phyloP scores from a whole-genome alignment of 2,888 invertebrate genomes.

The Synergus gifuensis region DNA sequence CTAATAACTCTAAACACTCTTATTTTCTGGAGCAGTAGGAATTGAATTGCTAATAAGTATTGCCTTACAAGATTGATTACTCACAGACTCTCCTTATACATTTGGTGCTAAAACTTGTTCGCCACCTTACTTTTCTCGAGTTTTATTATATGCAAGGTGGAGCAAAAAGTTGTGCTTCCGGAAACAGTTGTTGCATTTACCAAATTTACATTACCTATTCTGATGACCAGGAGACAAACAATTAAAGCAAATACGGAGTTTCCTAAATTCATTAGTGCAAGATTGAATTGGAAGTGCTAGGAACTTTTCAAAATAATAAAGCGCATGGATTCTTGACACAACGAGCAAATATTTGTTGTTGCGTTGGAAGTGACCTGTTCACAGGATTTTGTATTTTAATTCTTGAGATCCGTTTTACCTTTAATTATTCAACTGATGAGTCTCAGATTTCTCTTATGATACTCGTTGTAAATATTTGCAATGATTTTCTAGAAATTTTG shows the following conservation, averaged over 20 bases:
- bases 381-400: not conserved
- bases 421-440: not conserved
- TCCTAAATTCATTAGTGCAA: slow-evolving; percentile 22
- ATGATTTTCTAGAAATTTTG: not conserved
- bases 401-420: not conserved
- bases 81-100: too few species aligned
- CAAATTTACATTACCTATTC: slow-evolving; percentile 31
- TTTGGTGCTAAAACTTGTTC: not conserved
- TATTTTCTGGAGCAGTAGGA: too few species aligned
- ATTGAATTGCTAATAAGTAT: too few species aligned
- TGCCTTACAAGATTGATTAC: too few species aligned
- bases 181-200: slow-evolving; percentile 32
- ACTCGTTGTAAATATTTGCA: not conserved
- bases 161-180: slow-evolving; percentile 40
- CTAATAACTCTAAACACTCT: slow-evolving; percentile 16
- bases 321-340: slow-evolving; percentile 13
- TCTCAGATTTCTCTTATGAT: not conserved
- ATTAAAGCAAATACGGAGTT: slow-evolving; percentile 37
- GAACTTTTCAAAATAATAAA: slow-evolving; percentile 42
- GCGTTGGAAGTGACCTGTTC: slow-evolving; percentile 16
- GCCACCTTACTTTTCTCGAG: not conserved
- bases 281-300: slow-evolving; percentile 20
- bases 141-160: not conserved
- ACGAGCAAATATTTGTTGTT: slow-evolving; percentile 16
- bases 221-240: slow-evolving; percentile 40